Evolutionary conservation across 2,113 vertebrate species (phyloP).

Genomic region (Sprattus sprattus): DNA sequence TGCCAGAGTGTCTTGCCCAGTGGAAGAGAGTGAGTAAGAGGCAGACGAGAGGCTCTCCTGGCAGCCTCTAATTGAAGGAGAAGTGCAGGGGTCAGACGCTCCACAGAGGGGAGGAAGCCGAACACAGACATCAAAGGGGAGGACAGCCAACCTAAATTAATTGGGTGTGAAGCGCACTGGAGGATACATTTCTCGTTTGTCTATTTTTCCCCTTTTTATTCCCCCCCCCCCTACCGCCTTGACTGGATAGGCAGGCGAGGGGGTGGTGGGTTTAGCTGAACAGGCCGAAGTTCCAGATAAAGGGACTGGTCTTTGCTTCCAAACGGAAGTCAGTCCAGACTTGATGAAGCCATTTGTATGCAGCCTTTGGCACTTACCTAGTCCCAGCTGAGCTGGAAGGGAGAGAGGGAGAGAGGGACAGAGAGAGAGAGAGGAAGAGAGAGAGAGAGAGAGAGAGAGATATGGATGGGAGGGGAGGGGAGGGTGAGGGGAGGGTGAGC

Average conservation of each 20-base stretch:
- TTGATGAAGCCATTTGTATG: slow-evolving; percentile 69
- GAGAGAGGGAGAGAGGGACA: neutral
- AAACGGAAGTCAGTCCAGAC: slow-evolving; percentile 40
- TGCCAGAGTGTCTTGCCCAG: neutral
- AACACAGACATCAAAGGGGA: slow-evolving; percentile 57
- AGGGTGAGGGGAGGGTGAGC: neutral
- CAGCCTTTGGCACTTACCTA: slow-evolving; percentile 44
- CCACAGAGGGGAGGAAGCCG: slow-evolving; percentile 29
- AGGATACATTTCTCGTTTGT: neutral
- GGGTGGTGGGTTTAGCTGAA: slow-evolving; percentile 32
- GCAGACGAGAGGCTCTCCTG: neutral
- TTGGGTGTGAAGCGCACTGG: slow-evolving; percentile 48
- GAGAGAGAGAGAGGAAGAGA: neutral
- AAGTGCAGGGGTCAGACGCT: slow-evolving; percentile 26
- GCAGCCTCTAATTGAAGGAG: slow-evolving; percentile 37
- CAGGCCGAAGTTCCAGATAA: slow-evolving; percentile 55
- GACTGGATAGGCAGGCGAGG: neutral
- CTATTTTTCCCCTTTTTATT: neutral
- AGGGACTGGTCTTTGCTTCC: slow-evolving; percentile 48
- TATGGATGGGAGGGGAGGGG: neutral
- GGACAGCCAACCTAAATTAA: slow-evolving; percentile 53
- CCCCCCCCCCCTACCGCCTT: neutral
- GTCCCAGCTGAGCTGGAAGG: neutral
- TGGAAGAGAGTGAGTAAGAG: neutral
- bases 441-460: neutral